These are phyloP conservation scores for Pyrocoelia pectoralis DNA, from an alignment of 2,888 invertebrate species.

Conservation along the genomic window DNA sequence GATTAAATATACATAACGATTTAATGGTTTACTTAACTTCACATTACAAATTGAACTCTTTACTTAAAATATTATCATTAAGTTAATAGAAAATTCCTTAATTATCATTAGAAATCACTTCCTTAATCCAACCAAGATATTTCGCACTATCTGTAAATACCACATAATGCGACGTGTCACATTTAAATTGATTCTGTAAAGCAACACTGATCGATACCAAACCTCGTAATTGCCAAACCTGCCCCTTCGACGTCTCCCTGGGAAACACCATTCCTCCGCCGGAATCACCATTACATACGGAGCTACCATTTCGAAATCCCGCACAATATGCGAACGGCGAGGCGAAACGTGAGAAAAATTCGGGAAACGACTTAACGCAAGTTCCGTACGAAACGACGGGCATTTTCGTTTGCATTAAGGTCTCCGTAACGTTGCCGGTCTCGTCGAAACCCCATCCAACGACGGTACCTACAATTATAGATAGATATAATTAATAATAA, in stretches of 20 bases:
- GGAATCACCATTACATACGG: slow-evolving; percentile 64
- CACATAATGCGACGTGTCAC: slow-evolving; percentile 68
- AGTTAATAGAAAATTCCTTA: neutral
- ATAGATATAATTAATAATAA: too few species aligned
- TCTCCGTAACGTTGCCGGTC: too few species aligned
- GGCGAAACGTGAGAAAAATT: too few species aligned
- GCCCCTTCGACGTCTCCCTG: slow-evolving; percentile 43
- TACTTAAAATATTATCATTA: too few species aligned
- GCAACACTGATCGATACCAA: slow-evolving; percentile 68
- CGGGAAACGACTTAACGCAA: too few species aligned
- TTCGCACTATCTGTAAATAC: slow-evolving; percentile 70
- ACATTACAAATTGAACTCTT: neutral
- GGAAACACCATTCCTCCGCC: slow-evolving; percentile 59
- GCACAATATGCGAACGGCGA: too few species aligned
- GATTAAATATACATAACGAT: neutral
- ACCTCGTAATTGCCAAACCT: slow-evolving; percentile 58
- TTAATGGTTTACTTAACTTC: too few species aligned
- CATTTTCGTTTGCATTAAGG: too few species aligned
- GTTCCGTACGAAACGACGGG: too few species aligned
- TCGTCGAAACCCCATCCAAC: too few species aligned
- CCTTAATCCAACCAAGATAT: slow-evolving; percentile 62
- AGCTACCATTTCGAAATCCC: slow-evolving; percentile 35
- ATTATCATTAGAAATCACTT: slow-evolving; percentile 16
- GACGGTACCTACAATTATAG: too few species aligned
- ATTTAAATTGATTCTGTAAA: slow-evolving; percentile 64